Evolutionary conservation across 2,797 vertebrate species (phyloP), one percentile per base, ranked within the genome.

Genomic region (Lepidocolaptes lacrymiger): DNA sequence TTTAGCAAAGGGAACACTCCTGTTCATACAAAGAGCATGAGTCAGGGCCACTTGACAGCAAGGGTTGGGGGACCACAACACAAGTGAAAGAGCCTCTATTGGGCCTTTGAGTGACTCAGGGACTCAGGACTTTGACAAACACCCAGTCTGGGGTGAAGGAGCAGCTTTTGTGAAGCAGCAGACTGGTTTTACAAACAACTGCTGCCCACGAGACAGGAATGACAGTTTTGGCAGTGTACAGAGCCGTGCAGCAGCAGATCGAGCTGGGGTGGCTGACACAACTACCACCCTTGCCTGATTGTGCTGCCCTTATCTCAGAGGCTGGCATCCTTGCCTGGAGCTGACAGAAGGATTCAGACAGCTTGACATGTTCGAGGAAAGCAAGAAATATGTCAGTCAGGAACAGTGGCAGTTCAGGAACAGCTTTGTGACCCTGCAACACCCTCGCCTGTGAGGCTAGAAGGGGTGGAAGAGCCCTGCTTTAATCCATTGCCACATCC

Each of bases 321-420:
- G 23, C 58, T 95, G 89, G 66, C 86, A 81, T 77, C 77, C 58
- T 69, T 85, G 67, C 84, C 84, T 67, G 85, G 49, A 89, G 79
- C 83, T 91, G 88, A 67, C 76, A 67, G 88, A 80, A 52, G 56
- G 66, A 41, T 63, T 46, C 1, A 9, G 90, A 78, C 79, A 91
- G 83, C 88, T 90, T 74, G 79, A 77, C 0, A 0, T 32, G 58
- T 66, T 72, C 15, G 5, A 78, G 49, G 32, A 69, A 89, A 93
- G 48, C 71, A 59, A 69, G 82, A 85, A 86, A 37, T 17, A 55
- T 10, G 58, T 63, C 81, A 74, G 22, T 46, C 8, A 4, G 73
- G 44, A 71, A 2, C 36, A 43, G 39, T 48, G 92, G 64, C 68
- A 68, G 75, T 21, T 72, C 62, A 51, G 85, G 78, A 91, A 56